These are phyloP conservation scores for Eulimnadia texana DNA, from an alignment of 1,140 invertebrate genomes.

Conservation along the genomic window DNA sequence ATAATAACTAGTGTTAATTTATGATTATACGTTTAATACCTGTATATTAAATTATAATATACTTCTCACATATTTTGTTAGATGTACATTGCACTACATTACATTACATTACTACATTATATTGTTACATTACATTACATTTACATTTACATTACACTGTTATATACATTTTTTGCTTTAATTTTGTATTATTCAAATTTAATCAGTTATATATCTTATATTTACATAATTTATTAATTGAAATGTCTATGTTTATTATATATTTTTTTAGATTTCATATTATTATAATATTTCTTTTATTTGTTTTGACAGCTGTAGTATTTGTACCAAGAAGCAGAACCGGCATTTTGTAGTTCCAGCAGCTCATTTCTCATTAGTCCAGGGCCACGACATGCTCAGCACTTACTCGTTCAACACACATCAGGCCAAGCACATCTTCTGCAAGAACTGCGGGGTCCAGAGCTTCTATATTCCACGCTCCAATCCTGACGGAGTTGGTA, in stretches of 20 bases:
- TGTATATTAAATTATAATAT: too few species aligned
- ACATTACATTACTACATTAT: constrained; percentile 3
- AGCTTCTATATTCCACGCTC: constrained; percentile 38
- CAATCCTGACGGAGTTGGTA: constrained; percentile 36
- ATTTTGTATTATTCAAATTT: too few species aligned
- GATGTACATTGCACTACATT: too few species aligned
- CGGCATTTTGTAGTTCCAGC: constrained; percentile 34
- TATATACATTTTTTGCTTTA: too few species aligned
- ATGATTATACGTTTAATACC: too few species aligned
- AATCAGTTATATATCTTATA: too few species aligned
- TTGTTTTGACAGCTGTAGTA: constrained; percentile 31
- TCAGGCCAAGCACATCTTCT: constrained; percentile 37
- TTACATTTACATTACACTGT: too few species aligned
- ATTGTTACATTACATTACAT: too few species aligned
- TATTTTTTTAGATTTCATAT: too few species aligned
- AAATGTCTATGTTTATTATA: too few species aligned
- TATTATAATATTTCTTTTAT: constrained; percentile 10
- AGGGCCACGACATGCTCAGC: constrained; percentile 32
- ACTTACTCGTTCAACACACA: constrained; percentile 39
- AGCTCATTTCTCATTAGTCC: constrained; percentile 31
- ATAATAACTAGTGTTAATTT: constrained; percentile 8
- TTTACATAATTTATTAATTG: too few species aligned
- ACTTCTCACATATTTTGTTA: too few species aligned
- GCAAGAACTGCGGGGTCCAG: constrained; percentile 37
- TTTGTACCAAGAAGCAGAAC: constrained; percentile 38